A percentile compares a stretch with the other conserved stretches of the same genome.
Evolutionary conservation across 2,888 invertebrate species (phyloP).

Genomic region (Morpho achilles): DNA sequence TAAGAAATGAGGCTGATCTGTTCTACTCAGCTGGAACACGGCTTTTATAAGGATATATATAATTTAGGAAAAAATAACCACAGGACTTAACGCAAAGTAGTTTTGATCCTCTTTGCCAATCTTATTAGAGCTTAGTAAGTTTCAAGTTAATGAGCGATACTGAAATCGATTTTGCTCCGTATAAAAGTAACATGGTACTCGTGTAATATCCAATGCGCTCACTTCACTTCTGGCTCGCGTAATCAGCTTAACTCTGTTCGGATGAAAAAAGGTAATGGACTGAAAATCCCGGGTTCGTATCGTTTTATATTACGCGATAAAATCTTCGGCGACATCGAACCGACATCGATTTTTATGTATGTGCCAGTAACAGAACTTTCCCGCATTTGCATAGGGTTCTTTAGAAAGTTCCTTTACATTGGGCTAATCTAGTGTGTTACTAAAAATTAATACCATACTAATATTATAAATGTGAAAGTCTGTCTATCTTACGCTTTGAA

Average conservation of each 20-base stretch:
- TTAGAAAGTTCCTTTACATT: no score
- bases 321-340: constrained; percentile 9
- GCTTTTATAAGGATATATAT: no score
- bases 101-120: no score
- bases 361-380: not conserved
- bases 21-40: no score
- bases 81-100: no score
- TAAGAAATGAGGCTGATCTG: no score
- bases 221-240: constrained; percentile 48
- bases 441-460: no score
- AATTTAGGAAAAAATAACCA: no score
- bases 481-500: no score
- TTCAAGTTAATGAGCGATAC: constrained; percentile 4
- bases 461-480: no score
- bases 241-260: constrained; percentile 59
- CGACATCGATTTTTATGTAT: constrained; percentile 1
- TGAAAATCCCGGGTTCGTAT: constrained; percentile 44
- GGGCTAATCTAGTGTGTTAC: no score
- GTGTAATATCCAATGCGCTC: constrained; percentile 17
- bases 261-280: constrained; percentile 64
- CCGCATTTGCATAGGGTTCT: not conserved
- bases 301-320: constrained; percentile 16
- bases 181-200: constrained; percentile 16
- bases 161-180: constrained; percentile 12
- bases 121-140: not conserved